Percentiles rank a stretch among this genome's conserved stretches.
Conservation (phyloP, 2,888 invertebrate genomes). For the Cheilosia vulpina region DNA sequence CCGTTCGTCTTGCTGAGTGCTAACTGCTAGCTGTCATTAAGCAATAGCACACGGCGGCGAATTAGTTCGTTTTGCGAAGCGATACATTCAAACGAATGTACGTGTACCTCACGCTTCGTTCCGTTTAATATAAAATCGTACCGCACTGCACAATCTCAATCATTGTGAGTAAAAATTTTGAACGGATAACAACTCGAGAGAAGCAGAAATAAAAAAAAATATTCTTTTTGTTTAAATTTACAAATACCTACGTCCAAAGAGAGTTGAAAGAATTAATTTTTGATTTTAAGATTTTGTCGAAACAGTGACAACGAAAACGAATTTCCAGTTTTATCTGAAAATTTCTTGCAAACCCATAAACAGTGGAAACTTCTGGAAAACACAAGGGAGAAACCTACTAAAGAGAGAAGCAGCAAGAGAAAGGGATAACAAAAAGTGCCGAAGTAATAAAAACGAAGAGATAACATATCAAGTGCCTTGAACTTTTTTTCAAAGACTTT, state of each 20-base stretch:
- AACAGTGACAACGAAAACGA: constrained; percentile 35
- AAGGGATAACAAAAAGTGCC: constrained; percentile 34
- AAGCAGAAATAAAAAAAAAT: constrained; percentile 18
- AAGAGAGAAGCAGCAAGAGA: constrained; percentile 15
- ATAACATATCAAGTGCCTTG: constrained; percentile 66
- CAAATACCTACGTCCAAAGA: constrained; percentile 18
- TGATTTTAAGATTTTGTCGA: background rate
- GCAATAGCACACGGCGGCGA: constrained; percentile 11
- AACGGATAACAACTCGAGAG: constrained; percentile 76
- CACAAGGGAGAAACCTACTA: background rate
- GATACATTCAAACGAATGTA: background rate
- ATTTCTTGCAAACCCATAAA: background rate
- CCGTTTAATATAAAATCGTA: constrained; percentile 77
- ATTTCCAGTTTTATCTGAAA: background rate
- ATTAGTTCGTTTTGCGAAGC: constrained; percentile 11
- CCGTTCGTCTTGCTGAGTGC: background rate
- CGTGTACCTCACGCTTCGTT: constrained; percentile 21
- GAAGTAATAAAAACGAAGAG: constrained; percentile 38
- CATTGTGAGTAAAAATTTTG: constrained; percentile 79
- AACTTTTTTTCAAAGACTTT: constrained; percentile 40
- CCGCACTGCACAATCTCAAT: constrained; percentile 76
- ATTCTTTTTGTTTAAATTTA: background rate
- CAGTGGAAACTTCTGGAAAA: constrained; percentile 57
- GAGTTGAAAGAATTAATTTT: constrained; percentile 12
- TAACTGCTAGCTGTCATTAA: background rate